A percentile compares a stretch with the other conserved stretches of the same genome.
phyloP scores from a whole-genome alignment of 2,888 invertebrate species.

The Brenthis daphne region DNA sequence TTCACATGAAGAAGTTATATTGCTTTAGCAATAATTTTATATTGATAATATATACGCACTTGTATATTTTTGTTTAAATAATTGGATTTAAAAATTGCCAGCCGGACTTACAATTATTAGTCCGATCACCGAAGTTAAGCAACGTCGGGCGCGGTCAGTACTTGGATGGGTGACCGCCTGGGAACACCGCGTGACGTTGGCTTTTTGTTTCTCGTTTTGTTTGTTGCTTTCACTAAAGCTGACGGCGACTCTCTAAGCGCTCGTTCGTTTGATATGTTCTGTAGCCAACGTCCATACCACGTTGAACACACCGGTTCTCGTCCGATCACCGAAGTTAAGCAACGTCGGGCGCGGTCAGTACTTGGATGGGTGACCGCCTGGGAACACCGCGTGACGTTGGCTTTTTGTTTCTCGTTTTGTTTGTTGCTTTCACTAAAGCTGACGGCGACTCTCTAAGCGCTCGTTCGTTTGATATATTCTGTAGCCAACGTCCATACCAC shows the following conservation, averaged over 20 bases:
- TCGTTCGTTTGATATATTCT: too few species aligned
- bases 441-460: not conserved
- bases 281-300: conserved; percentile 39
- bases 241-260: too few species aligned
- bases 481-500: too few species aligned
- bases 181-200: conserved; percentile 50
- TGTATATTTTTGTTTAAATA: too few species aligned
- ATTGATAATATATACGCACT: too few species aligned
- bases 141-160: conserved; percentile 61
- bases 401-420: conserved; percentile 29
- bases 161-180: conserved; percentile 66
- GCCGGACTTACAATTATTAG: not conserved
- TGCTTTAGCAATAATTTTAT: too few species aligned
- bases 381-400: conserved; percentile 51
- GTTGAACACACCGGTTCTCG: conserved; percentile 48
- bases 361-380: conserved; percentile 60
- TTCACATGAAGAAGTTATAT: too few species aligned
- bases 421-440: not conserved
- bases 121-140: conserved; percentile 50
- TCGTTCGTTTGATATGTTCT: too few species aligned
- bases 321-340: conserved; percentile 49
- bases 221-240: too few species aligned
- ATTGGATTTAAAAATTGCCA: too few species aligned
- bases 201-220: conserved; percentile 10
- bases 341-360: conserved; percentile 57